Percentiles rank a stretch among this genome's conserved stretches.
These are phyloP conservation scores for Apotomis betuletana DNA, from an alignment of 2,888 invertebrate species.

Conservation along the genomic window DNA sequence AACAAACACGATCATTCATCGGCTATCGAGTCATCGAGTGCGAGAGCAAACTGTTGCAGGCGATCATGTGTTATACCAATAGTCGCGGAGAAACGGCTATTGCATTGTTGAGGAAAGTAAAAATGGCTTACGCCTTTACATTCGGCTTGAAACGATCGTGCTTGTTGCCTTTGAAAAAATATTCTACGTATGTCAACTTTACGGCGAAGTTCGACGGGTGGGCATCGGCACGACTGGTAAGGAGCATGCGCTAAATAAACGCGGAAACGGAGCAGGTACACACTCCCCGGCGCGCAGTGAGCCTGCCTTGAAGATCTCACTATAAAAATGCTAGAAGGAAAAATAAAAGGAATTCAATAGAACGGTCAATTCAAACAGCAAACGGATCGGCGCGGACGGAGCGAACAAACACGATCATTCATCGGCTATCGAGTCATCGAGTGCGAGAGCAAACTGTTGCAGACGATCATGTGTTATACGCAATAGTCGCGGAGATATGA, in stretches of 20 bases:
- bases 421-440: slow-evolving; percentile 31
- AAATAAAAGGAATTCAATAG: slow-evolving; percentile 1
- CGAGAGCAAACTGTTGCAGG: slow-evolving; percentile 28
- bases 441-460: slow-evolving; percentile 30
- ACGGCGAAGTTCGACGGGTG: no score
- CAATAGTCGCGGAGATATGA: background rate
- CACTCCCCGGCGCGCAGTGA: no score
- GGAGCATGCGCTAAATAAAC: no score
- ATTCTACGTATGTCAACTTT: no score
- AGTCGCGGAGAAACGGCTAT: background rate
- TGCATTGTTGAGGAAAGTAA: background rate
- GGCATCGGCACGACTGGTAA: no score
- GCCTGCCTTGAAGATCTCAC: no score
- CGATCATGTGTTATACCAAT: slow-evolving; percentile 23
- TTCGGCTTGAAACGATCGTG: no score
- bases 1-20: slow-evolving; percentile 39
- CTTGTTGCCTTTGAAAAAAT: no score
- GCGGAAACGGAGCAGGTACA: no score
- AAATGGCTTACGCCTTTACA: no score
- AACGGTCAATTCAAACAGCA: slow-evolving; percentile 32
- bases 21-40: slow-evolving; percentile 30
- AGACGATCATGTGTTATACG: slow-evolving; percentile 23
- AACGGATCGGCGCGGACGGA: slow-evolving; percentile 24
- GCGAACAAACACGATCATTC: slow-evolving; percentile 39
- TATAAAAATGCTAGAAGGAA: background rate